Evolutionary conservation across 1,140 invertebrate species (phyloP).

Genomic region (Solen grandis): DNA sequence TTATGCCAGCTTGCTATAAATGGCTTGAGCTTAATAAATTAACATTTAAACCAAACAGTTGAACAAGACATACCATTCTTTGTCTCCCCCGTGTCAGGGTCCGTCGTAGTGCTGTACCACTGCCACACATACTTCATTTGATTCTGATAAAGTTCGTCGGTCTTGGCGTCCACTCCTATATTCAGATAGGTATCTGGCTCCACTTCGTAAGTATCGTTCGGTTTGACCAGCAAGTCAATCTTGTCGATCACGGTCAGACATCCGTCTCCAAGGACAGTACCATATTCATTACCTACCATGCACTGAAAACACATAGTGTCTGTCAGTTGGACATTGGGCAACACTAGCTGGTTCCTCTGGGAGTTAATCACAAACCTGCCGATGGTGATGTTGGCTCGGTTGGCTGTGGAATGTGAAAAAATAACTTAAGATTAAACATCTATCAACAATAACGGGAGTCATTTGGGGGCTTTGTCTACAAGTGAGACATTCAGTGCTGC

Average conservation of each 20-base stretch:
- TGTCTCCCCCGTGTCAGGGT: background rate
- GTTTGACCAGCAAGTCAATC: slow-evolving; percentile 12
- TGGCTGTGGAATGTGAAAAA: slow-evolving; percentile 2
- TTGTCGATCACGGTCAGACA: slow-evolving; percentile 51
- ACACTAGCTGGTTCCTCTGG: background rate
- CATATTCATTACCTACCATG: slow-evolving; percentile 35
- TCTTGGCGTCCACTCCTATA: slow-evolving; percentile 7
- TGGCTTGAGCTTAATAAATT: no score
- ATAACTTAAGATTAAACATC: background rate
- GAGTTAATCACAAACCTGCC: slow-evolving; percentile 4
- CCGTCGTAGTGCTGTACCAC: slow-evolving; percentile 17
- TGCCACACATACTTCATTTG: slow-evolving; percentile 30
- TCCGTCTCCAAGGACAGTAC: slow-evolving; percentile 7
- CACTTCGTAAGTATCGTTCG: slow-evolving; percentile 27
- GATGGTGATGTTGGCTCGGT: background rate
- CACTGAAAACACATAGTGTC: slow-evolving; percentile 41
- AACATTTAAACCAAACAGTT: no score
- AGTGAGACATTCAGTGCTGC: background rate
- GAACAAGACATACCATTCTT: background rate
- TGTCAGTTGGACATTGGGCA: background rate
- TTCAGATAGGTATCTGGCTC: background rate
- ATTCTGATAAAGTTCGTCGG: slow-evolving; percentile 6
- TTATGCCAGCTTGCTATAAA: no score
- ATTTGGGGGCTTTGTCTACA: background rate
- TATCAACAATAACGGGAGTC: background rate